Evolutionary conservation across 2,797 vertebrate species (phyloP).

Genomic region (Urocyon cinereoargenteus): DNA sequence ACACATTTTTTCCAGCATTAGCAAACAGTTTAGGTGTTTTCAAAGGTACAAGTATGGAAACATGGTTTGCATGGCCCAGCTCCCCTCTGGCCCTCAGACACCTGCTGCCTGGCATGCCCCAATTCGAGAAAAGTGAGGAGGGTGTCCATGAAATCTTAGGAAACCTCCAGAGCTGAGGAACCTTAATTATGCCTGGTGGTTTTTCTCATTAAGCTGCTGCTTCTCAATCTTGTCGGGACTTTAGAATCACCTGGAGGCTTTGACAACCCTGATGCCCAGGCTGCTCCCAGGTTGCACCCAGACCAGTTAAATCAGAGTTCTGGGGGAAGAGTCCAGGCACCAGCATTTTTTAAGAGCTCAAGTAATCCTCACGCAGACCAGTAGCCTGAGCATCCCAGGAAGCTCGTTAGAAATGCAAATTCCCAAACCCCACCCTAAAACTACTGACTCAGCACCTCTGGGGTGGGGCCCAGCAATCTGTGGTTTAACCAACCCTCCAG

Average conservation of each 20-base stretch:
- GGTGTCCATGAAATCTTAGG: not conserved
- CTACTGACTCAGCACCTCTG: constrained; percentile 18
- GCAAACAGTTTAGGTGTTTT: not conserved
- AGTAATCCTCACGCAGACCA: not conserved
- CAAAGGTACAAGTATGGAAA: not conserved
- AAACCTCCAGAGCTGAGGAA: not conserved
- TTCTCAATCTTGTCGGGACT: not conserved
- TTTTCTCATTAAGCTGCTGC: not conserved
- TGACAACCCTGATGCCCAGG: not conserved
- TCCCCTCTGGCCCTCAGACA: not conserved
- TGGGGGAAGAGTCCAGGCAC: not conserved
- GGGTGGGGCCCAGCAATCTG: not conserved
- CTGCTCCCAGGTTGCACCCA: not conserved
- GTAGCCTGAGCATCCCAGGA: rapidly evolving
- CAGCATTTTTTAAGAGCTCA: not conserved
- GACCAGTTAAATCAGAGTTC: not conserved
- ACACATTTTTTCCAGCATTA: not conserved
- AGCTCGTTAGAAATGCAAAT: constrained; percentile 22
- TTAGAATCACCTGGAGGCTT: not conserved
- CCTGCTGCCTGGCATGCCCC: not conserved
- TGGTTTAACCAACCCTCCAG: not conserved
- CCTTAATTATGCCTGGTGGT: not conserved
- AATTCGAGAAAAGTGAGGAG: not conserved
- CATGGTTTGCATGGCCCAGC: rapidly evolving
- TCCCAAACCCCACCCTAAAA: not conserved